Conservation (phyloP, 2,113 vertebrate genomes). For the Speoplatyrhinus poulsoni region DNA sequence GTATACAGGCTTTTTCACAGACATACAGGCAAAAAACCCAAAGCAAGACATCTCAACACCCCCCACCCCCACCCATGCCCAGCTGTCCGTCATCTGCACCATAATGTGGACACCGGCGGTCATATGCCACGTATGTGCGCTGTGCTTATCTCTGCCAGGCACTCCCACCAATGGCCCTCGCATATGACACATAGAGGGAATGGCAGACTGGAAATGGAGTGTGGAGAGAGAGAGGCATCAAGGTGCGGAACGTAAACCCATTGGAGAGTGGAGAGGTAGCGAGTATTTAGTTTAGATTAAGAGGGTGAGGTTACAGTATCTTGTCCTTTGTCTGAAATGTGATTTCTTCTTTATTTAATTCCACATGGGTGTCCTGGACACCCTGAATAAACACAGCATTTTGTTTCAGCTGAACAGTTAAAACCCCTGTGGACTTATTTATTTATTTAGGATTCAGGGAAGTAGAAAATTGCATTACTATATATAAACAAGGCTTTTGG, state of each 20-base stretch:
- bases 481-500: too few relatives aligned
- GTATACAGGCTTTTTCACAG: neutral
- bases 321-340: too few relatives aligned
- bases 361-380: too few relatives aligned
- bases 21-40: neutral
- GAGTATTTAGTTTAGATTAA: neutral
- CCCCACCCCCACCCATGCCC: constrained; percentile 9
- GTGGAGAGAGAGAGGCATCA: neutral
- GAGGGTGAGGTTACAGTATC: too few relatives aligned
- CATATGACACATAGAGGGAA: neutral
- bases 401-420: too few relatives aligned
- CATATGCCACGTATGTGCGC: constrained; percentile 33
- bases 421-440: too few relatives aligned
- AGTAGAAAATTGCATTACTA: too few relatives aligned
- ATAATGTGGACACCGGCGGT: constrained; percentile 44
- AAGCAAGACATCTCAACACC: neutral
- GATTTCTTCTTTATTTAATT: too few relatives aligned
- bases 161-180: too few relatives aligned
- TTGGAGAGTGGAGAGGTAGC: neutral
- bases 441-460: too few relatives aligned
- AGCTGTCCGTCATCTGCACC: constrained; percentile 5
- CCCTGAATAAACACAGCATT: too few relatives aligned
- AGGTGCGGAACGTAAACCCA: too few relatives aligned
- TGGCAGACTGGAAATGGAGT: neutral
- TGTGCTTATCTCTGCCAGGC: neutral